A percentile compares a stretch with the other conserved stretches of the same genome.
phyloP scores from a whole-genome alignment of 2,113 vertebrate species.

The Syngnathus typhle region DNA sequence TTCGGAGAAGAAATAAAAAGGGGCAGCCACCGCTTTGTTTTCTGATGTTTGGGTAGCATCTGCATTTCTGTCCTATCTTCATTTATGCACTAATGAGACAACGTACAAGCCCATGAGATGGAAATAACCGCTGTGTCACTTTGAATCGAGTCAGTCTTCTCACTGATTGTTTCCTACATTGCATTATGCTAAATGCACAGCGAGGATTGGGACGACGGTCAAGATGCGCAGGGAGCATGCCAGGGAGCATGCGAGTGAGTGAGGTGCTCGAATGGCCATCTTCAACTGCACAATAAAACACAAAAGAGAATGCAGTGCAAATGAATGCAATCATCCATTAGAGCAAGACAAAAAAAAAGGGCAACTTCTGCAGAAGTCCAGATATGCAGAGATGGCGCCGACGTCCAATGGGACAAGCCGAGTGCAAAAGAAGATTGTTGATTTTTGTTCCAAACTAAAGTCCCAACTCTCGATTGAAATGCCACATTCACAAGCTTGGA shows the following conservation, averaged over 20 bases:
- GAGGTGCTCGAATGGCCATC: conserved; percentile 4
- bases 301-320: conserved; percentile 31
- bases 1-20: no score
- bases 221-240: conserved; percentile 33
- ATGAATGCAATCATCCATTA: conserved; percentile 40
- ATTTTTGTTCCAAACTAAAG: neutral
- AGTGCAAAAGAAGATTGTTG: neutral
- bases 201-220: conserved; percentile 20
- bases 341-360: neutral
- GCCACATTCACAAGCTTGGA: conserved; percentile 10
- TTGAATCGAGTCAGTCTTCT: conserved; percentile 38
- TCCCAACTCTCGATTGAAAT: neutral
- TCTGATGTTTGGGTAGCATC: conserved; percentile 42
- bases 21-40: no score
- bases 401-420: no score
- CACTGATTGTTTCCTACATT: conserved; percentile 69
- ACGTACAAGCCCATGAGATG: conserved; percentile 60
- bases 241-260: conserved; percentile 37
- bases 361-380: no score
- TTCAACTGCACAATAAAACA: conserved; percentile 34
- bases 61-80: conserved; percentile 46
- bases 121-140: conserved; percentile 63
- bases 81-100: conserved; percentile 53
- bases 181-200: conserved; percentile 65
- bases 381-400: no score